These are phyloP conservation scores for Myopa testacea DNA, from an alignment of 2,888 invertebrate genomes.

Conservation along the genomic window DNA sequence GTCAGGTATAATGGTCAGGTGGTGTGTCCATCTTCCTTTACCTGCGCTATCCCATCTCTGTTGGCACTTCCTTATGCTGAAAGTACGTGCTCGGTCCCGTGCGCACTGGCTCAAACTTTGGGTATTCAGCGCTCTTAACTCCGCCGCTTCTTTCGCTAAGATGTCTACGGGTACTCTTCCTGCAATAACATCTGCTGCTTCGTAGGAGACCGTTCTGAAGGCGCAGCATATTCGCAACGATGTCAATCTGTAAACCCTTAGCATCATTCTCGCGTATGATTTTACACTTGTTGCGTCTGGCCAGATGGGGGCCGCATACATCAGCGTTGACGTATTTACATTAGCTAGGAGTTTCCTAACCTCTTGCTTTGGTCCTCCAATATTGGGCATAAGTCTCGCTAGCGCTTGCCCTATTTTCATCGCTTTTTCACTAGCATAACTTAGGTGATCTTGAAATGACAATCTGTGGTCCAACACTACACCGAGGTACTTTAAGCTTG, in stretches of 20 bases:
- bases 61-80: background rate
- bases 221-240: background rate
- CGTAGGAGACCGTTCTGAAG: slow-evolving; percentile 11
- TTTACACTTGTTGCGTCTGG: background rate
- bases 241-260: slow-evolving; percentile 7
- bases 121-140: background rate
- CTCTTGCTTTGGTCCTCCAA: background rate
- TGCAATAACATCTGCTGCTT: slow-evolving; percentile 15
- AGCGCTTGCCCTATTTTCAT: background rate
- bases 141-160: background rate
- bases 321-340: background rate
- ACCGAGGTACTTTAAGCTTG: background rate
- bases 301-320: background rate
- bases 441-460: background rate
- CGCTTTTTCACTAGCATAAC: background rate
- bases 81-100: background rate
- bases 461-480: background rate
- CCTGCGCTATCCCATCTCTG: background rate
- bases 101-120: background rate
- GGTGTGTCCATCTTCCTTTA: background rate
- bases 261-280: background rate
- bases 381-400: background rate
- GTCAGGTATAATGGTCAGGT: background rate
- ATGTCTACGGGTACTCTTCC: slow-evolving; percentile 18
- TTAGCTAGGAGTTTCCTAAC: background rate